phyloP scores from a whole-genome alignment of 2,113 vertebrate genomes.

The Gallinago media region DNA sequence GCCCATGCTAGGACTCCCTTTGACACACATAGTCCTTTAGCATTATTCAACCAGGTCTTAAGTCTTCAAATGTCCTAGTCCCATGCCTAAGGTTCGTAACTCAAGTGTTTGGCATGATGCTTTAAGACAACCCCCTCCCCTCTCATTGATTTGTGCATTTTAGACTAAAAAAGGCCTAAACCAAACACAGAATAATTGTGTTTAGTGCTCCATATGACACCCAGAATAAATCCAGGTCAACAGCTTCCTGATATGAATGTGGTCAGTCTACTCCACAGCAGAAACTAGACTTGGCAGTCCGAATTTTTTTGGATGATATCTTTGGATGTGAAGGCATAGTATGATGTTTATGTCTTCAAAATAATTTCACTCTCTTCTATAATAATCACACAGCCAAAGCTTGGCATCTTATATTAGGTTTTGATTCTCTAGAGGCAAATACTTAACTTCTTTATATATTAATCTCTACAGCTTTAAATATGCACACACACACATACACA shows the following conservation, averaged over 20 bases:
- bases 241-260: background rate
- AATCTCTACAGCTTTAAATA: background rate
- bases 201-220: background rate
- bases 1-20: background rate
- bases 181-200: background rate
- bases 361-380: background rate
- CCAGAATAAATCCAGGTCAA: background rate
- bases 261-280: background rate
- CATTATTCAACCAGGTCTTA: background rate
- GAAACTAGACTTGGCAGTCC: background rate
- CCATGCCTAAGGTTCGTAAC: background rate
- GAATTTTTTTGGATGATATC: background rate
- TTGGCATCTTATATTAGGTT: background rate
- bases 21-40: background rate
- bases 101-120: background rate
- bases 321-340: background rate
- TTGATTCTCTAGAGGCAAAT: background rate
- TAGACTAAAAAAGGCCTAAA: background rate
- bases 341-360: background rate
- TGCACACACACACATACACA: background rate
- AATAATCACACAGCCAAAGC: background rate
- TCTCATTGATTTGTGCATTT: background rate
- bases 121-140: background rate
- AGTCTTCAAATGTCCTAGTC: background rate
- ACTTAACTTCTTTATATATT: background rate